Base-by-base conservation (phyloP, 64 coral and sea anemone genomes). In the Actinia equina region DNA sequence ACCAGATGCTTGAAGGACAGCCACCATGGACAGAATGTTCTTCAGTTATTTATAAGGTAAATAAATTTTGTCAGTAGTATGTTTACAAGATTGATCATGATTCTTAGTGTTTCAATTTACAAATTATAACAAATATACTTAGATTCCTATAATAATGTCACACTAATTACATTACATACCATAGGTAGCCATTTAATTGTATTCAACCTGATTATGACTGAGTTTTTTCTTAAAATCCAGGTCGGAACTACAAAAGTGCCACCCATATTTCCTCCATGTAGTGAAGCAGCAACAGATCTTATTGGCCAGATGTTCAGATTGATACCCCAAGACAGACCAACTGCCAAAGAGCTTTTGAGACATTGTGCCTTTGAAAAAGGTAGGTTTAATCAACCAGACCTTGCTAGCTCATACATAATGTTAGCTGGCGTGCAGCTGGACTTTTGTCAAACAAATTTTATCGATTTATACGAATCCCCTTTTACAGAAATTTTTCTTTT, bases 1-100 rank as follows among this genome's bases (percentile, higher is more conserved):
- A 87, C 77, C 96, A 98, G 43, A 92, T 98, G 90, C 60, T 94
- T 1, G 67, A n/a, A 26, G 96, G 92, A n/a, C 22, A 89, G 69
- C 92, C 90, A 22, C 96, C 93, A 2, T 98, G 95, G 95, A 79
- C 86, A 52, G 14, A 67, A 2, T 94, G 59, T 85, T 60, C 41
- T 13, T 88, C 91, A 10, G 81, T 96, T 12, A 65, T 96, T 19
- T 96, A 85, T 67, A 62, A 88, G 91, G 94, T 96, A 88, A 16
- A 6, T 43, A 25, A 18, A 23, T n/a, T 69, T 49, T 49, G 46
- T 49, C 46, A 49, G 46, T 49, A 37, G 30, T 37, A 37, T 37
- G 30, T 37, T 37, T 37, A 37, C 30, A 37, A 37, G 30, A 37
- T 37, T 37, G 30, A 37, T 37, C 30, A 37, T 37, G 30, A 37